Evolutionary conservation across 2,888 invertebrate genomes (phyloP).

Genomic region (Anoplius nigerrimus): DNA sequence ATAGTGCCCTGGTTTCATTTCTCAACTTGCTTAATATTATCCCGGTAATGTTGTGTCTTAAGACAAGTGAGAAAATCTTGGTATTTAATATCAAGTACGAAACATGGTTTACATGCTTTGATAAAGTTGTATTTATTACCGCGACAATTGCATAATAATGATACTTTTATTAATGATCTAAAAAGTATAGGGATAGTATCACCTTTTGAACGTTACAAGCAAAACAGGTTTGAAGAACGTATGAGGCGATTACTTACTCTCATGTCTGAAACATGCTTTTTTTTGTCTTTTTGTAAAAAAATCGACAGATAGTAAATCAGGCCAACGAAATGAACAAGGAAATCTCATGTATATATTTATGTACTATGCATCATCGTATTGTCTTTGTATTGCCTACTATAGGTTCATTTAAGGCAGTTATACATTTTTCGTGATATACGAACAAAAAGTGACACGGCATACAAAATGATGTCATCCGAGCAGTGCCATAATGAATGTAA

Average conservation of each 20-base stretch:
- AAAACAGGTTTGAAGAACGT: slow-evolving; percentile 13
- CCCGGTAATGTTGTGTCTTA: no score
- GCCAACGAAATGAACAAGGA: slow-evolving; percentile 45
- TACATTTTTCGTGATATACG: slow-evolving; percentile 43
- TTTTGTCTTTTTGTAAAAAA: slow-evolving; percentile 2
- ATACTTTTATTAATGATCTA: slow-evolving; percentile 6
- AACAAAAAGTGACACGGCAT: slow-evolving; percentile 30
- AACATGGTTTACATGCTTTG: slow-evolving; percentile 8
- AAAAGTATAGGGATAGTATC: slow-evolving; percentile 7
- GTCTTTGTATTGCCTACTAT: slow-evolving; percentile 34
- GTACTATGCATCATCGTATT: slow-evolving; percentile 37
- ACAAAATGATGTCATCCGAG: slow-evolving; percentile 44
- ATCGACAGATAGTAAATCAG: slow-evolving; percentile 25
- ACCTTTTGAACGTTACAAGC: slow-evolving; percentile 35
- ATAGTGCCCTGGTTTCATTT: no score
- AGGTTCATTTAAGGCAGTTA: slow-evolving; percentile 31
- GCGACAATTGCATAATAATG: slow-evolving; percentile 10
- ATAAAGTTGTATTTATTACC: slow-evolving; percentile 10
- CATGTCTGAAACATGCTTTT: slow-evolving; percentile 29
- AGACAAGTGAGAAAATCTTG: no score
- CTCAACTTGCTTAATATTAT: no score
- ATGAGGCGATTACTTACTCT: slow-evolving; percentile 11
- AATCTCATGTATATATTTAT: slow-evolving; percentile 44
- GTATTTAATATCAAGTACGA: no score
- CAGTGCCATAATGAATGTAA: slow-evolving; percentile 57